phyloP scores from a whole-genome alignment of 2,797 vertebrate species.

The Poecilia picta region DNA sequence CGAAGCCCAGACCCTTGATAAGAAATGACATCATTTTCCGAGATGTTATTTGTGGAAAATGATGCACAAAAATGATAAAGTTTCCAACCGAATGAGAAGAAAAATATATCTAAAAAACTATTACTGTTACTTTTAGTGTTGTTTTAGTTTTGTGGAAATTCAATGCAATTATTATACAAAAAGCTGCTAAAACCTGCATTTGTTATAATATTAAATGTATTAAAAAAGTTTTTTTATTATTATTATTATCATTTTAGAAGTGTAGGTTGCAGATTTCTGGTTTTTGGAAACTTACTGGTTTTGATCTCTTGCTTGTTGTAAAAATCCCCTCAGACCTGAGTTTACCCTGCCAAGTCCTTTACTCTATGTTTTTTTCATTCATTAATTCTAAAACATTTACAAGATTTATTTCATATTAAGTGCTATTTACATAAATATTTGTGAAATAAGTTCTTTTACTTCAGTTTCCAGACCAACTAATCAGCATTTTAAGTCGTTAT shows the following conservation, averaged over 20 bases:
- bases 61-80: not conserved
- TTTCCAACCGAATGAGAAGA: not conserved
- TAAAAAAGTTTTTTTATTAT: not conserved
- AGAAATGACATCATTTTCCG: not conserved
- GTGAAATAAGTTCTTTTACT: not conserved
- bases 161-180: not conserved
- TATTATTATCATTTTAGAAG: not conserved
- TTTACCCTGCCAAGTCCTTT: not conserved
- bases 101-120: not conserved
- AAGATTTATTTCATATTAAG: not conserved
- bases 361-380: not conserved
- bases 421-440: not conserved
- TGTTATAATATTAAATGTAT: not conserved
- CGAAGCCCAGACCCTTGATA: too few relatives aligned
- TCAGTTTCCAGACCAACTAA: not conserved
- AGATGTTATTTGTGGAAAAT: not conserved
- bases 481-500: too few relatives aligned
- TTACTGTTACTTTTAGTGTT: not conserved
- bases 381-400: not conserved
- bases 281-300: not conserved
- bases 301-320: not conserved
- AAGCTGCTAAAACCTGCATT: not conserved
- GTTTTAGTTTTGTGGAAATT: not conserved
- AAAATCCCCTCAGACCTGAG: not conserved
- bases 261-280: not conserved